Base-by-base conservation (phyloP, 2,113 vertebrate species). In the Willisornis vidua region DNA sequence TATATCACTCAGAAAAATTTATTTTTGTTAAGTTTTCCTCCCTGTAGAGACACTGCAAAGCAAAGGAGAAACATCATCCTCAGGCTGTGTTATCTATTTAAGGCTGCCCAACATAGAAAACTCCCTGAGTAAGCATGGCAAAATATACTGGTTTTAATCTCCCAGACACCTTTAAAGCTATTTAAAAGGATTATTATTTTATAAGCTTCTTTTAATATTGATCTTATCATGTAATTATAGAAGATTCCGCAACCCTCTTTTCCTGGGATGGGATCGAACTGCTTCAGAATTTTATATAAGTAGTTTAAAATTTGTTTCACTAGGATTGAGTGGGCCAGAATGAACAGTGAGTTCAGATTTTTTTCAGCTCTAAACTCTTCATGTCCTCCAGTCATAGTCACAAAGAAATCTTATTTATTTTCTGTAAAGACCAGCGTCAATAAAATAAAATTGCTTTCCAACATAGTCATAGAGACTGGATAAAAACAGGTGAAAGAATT, bases 161-260 rank as follows among this genome's bases (percentile, higher is more conserved):
- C 49, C 35, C 75, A 92, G 59, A 90, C 59, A 94, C 68, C 49
- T 96, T 74, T 85, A 85, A 90, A 78, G 52, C 59, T 88, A 51
- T 67, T 74, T 79, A 79, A 93, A 96, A 91, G 14, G 75, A 94
- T 89, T 95, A 82, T 51, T 72, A 35, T 67, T 95, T 96, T 92
- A 89, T 91, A 52, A 95, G 41, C 49, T 59, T 77, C 45, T 92
- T 96, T 95, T 80, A 95, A 87, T 95, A 94, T 85, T 95, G 95
- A 94, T 95, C 55, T 93, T 89, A 89, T 87, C 37, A 46, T 83
- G 19, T n/a, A 90, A 93, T 96, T 80, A 61, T 20, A 80, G 58
- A 80, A 85, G 19, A 82, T 80, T 89, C n/a, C 18, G 18, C 23
- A 77, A 41, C 3, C 3, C 3, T 63, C 4, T 62, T 94, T 94